Evolutionary conservation across 2,888 invertebrate genomes (phyloP).

Genomic region (Tinea pellionella): DNA sequence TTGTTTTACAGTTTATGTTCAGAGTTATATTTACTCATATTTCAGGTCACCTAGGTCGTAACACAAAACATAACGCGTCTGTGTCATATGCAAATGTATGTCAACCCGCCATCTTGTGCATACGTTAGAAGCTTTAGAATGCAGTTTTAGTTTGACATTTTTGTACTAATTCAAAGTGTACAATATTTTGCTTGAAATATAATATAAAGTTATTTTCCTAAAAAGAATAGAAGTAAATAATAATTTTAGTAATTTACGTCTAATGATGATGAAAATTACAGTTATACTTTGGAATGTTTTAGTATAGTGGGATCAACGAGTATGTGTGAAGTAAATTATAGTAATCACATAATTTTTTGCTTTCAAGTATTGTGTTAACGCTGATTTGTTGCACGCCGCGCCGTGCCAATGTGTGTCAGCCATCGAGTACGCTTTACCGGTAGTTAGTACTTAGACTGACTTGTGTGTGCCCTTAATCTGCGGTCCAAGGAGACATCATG

Average conservation of each 20-base stretch:
- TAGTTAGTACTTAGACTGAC: background rate
- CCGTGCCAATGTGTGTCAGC: background rate
- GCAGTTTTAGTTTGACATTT: background rate
- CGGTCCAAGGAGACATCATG: background rate
- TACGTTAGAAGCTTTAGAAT: background rate
- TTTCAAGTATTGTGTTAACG: background rate
- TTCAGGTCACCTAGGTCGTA: conserved; percentile 5
- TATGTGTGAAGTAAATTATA: background rate
- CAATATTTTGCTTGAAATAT: too few relatives aligned
- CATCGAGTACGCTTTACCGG: background rate
- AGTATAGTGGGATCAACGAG: background rate
- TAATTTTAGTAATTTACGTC: background rate
- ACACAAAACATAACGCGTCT: background rate
- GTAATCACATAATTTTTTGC: background rate
- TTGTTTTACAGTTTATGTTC: background rate
- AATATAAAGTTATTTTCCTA: background rate
- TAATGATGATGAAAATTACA: background rate
- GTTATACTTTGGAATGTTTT: background rate
- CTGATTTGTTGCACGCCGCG: background rate
- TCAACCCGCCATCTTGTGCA: background rate
- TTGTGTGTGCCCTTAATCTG: background rate
- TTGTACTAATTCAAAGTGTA: too few relatives aligned
- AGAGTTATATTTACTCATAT: background rate
- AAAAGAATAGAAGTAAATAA: background rate
- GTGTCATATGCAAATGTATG: conserved; percentile 3